Conservation (phyloP, 2,113 vertebrate genomes). For the Hoplias malabaricus region DNA sequence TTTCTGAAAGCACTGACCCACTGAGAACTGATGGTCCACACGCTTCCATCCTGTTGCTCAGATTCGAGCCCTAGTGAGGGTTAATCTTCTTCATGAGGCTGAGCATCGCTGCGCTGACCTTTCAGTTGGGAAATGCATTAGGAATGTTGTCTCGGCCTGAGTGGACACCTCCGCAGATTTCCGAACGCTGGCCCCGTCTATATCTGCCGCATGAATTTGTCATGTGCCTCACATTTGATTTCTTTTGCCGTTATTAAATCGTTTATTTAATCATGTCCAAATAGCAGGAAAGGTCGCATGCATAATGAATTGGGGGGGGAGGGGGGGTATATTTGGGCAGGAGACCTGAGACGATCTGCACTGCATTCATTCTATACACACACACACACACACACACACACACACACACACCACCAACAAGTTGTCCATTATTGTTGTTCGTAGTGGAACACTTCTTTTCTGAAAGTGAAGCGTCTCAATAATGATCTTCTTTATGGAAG, state of each 20-base stretch:
- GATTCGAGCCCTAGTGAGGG: neutral
- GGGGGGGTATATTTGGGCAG: slow-evolving; percentile 18
- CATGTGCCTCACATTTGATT: neutral
- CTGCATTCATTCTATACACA: neutral
- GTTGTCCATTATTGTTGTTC: no score
- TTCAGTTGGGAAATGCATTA: neutral
- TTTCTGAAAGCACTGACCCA: no score
- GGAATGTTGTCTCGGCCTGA: neutral
- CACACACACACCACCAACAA: no score
- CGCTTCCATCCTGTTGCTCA: no score
- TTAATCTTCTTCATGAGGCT: neutral
- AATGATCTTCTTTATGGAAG: no score
- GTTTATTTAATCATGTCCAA: slow-evolving; percentile 30
- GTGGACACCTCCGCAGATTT: neutral
- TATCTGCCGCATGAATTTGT: neutral
- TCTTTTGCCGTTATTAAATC: slow-evolving; percentile 13
- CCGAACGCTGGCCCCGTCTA: neutral
- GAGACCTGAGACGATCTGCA: neutral
- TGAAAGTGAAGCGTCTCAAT: no score
- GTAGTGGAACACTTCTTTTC: no score
- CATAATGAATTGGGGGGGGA: slow-evolving; percentile 31
- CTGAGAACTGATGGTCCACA: no score
- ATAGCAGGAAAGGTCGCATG: slow-evolving; percentile 39
- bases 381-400: no score
- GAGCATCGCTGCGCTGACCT: neutral